phyloP scores from a whole-genome alignment of 1,140 invertebrate species.

The Microvelia longipes region DNA sequence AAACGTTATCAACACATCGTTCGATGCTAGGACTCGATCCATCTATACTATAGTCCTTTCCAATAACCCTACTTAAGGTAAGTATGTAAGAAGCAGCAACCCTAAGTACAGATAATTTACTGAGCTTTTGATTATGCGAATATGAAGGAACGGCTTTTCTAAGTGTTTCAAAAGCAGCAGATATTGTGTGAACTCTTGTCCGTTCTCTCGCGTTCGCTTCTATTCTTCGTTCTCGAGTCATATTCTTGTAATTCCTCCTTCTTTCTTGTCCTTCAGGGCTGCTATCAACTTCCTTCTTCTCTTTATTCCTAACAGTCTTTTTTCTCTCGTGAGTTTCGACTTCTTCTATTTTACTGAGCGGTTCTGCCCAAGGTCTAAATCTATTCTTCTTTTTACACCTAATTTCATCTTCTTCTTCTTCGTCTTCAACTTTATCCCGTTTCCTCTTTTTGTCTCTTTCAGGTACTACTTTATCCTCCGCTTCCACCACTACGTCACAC shows the following conservation, averaged over 20 bases:
- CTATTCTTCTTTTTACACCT: not conserved
- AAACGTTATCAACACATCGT: slow-evolving; percentile 68
- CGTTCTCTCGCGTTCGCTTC: slow-evolving; percentile 86
- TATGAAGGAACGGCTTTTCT: slow-evolving; percentile 71
- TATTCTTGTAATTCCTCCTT: slow-evolving; percentile 78
- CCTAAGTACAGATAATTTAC: slow-evolving; percentile 75
- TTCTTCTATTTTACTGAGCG: not conserved
- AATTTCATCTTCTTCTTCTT: not conserved
- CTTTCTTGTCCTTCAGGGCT: not conserved
- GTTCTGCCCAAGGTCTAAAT: not conserved
- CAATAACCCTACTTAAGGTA: slow-evolving; percentile 53
- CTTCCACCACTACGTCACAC: slow-evolving; percentile 3
- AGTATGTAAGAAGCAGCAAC: slow-evolving; percentile 84
- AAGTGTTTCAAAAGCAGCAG: slow-evolving; percentile 81
- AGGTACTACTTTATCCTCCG: not conserved
- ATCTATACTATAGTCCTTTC: slow-evolving; percentile 39
- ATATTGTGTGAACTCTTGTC: slow-evolving; percentile 85
- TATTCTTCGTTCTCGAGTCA: slow-evolving; percentile 78
- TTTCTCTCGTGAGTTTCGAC: not conserved
- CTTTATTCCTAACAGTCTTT: not conserved
- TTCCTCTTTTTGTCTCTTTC: not conserved
- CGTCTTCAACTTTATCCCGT: not conserved
- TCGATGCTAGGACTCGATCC: slow-evolving; percentile 39
- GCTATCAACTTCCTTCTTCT: not conserved
- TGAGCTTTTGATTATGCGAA: slow-evolving; percentile 82